Evolutionary conservation across 2,888 invertebrate genomes (phyloP), one percentile per base, ranked within the genome.

Genomic region (Lathronympha strigana): DNA sequence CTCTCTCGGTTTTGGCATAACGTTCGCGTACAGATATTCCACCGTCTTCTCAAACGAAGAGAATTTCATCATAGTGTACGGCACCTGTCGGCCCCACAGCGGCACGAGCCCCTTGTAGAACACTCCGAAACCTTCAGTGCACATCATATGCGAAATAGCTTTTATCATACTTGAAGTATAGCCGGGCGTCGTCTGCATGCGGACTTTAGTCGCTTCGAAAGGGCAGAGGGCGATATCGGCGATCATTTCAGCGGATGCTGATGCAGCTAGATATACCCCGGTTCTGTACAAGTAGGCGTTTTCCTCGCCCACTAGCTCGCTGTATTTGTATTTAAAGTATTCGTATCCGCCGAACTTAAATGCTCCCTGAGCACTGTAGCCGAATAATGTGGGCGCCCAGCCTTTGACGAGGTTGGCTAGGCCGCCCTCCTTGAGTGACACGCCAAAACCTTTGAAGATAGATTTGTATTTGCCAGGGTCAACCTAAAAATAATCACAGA

Each of bases 31-130:
- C 64, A 98, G 84, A 68, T 95, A 92, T 86, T 98, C 98, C 11
- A 98, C 94, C 8, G 97, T 96, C 75, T 94, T 94, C 86, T 98
- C 97, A 88, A 98, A 98, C 78, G 97, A 97, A 21, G 97, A 94
- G 85, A 98, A 98, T 90, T 98, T 98, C 97, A 98, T 98, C 97
- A 98, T 98, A 36, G 98, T 98, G 92, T 98, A 97, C 8, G 97
- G 97, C 68, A 97, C 95, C 86, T 97, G 97, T 64, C 97, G 90
- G 75, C 94, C 93, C 97, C 97, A 98, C 68, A 98, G 92, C 58
- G 97, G 97, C 36, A 94, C 93, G 45, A 98, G 82, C 15, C 97
- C 96, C 83, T 96, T 96, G 91, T 95, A 97, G 82, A 97, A 96
- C 51, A 96, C 96, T 57, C 91, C 90, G 3, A 96, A 68, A 15